Base-by-base conservation (phyloP, 2,888 invertebrate genomes). In the Drosophila testacea region DNA sequence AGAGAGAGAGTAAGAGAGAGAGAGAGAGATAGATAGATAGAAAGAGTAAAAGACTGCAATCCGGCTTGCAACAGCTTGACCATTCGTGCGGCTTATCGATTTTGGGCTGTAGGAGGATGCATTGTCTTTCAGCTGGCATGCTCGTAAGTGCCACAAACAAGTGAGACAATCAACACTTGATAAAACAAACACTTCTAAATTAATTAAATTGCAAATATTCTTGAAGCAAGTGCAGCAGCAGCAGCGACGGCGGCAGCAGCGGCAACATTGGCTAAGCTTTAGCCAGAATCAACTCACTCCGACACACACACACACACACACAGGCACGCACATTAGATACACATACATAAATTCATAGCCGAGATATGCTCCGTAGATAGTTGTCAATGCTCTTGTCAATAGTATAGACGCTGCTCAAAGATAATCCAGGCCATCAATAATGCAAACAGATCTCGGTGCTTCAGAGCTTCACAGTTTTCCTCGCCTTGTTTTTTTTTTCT, bases 101-200 rank as follows among this genome's bases (percentile, higher is more conserved):
- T 86, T 76, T 79, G 70, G 74, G 67, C 65, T 48, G 50, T 36
- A 44, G 56, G 56, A 47, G 48, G 42, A 47, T 44, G 62, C 65
- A 74, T 66, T 71, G 74, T 71, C 77, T 73, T 76, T 76, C 71
- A 71, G 76, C 73, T 81, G 78, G 79, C 74, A 77, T 68, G 81
- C 76, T 81, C 79, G 77, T 77, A 83, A 77, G 77, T 83, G 86
- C 81, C 87, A 80, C 84, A 84, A 84, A 87, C 85, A 85, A 85
- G 85, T 87, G 85, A 85, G 79, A 85, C 85, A 87, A 85, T 85
- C 84, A 88, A 86, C 88, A 88, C 88, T 89, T 86, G 83, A 83
- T 88, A 89, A 84, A 89, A 75, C 89, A 89, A 89, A 89, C 88
- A 89, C 86, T 88, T 89, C 80, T 80, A 89, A 88, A 89, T 89